These are phyloP conservation scores for Eilema griseolum DNA, from an alignment of 2,888 invertebrate genomes.

Conservation along the genomic window DNA sequence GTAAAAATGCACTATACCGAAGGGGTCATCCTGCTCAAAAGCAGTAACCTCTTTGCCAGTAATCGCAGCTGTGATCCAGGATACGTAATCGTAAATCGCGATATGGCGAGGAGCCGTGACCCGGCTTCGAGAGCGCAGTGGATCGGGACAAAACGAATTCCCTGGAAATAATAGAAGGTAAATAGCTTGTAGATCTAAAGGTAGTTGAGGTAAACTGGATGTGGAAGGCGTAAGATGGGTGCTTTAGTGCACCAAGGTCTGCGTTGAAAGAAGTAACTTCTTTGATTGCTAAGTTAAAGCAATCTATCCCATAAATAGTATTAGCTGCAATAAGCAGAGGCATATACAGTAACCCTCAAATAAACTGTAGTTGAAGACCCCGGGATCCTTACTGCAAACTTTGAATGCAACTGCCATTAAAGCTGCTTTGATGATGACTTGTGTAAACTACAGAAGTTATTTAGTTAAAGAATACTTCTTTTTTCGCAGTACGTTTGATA, in stretches of 20 bases:
- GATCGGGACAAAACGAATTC: constrained; percentile 72
- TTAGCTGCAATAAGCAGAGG: no score
- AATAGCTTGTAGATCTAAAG: background rate
- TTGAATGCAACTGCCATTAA: background rate
- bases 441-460: background rate
- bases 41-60: constrained; percentile 69
- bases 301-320: background rate
- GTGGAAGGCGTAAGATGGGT: no score
- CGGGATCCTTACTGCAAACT: no score
- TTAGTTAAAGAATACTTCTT: background rate
- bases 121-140: constrained; percentile 62
- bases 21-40: constrained; percentile 76
- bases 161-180: constrained; percentile 52
- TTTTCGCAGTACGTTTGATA: background rate
- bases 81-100: constrained; percentile 72
- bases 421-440: background rate
- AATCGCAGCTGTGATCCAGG: constrained; percentile 79
- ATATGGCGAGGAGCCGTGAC: constrained; percentile 69
- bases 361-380: background rate
- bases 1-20: constrained; percentile 60
- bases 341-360: background rate
- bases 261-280: no score
- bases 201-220: background rate
- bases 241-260: background rate
- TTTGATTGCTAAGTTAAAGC: no score